These are phyloP conservation scores for Pinna nobilis DNA, from an alignment of 1,140 invertebrate species.

Conservation along the genomic window DNA sequence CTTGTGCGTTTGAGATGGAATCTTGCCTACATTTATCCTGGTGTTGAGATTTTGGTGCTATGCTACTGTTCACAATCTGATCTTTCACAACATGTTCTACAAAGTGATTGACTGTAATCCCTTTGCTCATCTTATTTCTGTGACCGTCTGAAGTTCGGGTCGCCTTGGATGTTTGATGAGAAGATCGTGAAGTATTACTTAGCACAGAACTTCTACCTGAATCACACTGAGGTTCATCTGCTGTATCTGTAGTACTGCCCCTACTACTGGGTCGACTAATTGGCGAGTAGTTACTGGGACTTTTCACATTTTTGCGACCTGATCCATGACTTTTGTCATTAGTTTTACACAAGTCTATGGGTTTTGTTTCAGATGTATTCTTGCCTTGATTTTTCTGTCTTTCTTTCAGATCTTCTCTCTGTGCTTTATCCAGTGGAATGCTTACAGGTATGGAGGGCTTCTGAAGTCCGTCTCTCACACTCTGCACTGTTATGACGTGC, in stretches of 20 bases:
- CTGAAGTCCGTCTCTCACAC: not conserved
- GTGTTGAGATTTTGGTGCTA: not conserved
- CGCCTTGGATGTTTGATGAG: not conserved
- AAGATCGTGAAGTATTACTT: not conserved
- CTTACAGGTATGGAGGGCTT: conserved; percentile 34
- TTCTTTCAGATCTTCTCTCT: conserved; percentile 27
- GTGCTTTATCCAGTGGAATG: conserved; percentile 38
- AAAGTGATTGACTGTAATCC: conserved; percentile 28
- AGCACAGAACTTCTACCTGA: not conserved
- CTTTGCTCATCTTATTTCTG: not conserved
- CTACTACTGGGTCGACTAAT: conserved; percentile 82
- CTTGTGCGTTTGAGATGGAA: not conserved
- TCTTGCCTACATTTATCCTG: too few species aligned
- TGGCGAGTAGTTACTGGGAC: conserved; percentile 78
- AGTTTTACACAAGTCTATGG: not conserved
- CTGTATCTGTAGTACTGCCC: conserved; percentile 74
- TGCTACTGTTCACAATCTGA: not conserved
- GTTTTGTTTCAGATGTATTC: not conserved
- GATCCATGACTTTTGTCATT: not conserved
- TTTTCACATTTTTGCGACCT: conserved; percentile 3
- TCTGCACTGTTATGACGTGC: conserved; percentile 1
- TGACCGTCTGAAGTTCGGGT: not conserved
- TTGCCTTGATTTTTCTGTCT: conserved; percentile 23
- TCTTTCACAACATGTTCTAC: conserved; percentile 33
- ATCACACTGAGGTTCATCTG: conserved; percentile 23